Evolutionary conservation across 2,113 vertebrate genomes (phyloP).

Genomic region (Semicossyphus pulcher): DNA sequence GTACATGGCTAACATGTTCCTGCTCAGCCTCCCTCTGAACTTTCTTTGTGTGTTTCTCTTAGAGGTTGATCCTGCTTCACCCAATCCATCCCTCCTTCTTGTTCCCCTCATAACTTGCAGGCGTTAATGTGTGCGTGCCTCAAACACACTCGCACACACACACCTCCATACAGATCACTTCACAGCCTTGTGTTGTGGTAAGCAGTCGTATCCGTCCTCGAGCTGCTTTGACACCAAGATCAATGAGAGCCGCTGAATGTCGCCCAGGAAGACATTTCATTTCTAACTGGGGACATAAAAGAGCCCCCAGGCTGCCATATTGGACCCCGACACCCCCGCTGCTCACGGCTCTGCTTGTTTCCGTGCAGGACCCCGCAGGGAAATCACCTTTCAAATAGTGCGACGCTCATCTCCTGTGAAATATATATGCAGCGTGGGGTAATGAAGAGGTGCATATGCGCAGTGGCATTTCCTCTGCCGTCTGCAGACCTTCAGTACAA

Average conservation of each 20-base stretch:
- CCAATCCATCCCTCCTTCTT: too few relatives aligned
- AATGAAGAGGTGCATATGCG: conserved; percentile 69
- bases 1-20: too few relatives aligned
- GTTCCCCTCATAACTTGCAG: not conserved
- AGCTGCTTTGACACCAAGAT: conserved; percentile 47
- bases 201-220: not conserved
- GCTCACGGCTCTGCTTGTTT: conserved; percentile 12
- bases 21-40: too few relatives aligned
- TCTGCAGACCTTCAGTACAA: conserved; percentile 59
- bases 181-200: not conserved
- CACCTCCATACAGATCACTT: not conserved
- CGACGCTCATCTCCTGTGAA: conserved; percentile 38
- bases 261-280: conserved; percentile 42
- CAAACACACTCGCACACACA: not conserved
- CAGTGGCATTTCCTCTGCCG: conserved; percentile 58
- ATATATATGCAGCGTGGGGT: conserved; percentile 35
- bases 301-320: conserved; percentile 50
- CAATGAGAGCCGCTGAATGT: conserved; percentile 51
- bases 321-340: conserved; percentile 32
- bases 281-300: conserved; percentile 61
- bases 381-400: conserved; percentile 60
- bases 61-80: too few relatives aligned
- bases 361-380: conserved; percentile 34
- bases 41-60: too few relatives aligned
- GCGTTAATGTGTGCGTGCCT: not conserved